phyloP scores from a whole-genome alignment of 2,888 invertebrate species.

The Mylabris sibirica region DNA sequence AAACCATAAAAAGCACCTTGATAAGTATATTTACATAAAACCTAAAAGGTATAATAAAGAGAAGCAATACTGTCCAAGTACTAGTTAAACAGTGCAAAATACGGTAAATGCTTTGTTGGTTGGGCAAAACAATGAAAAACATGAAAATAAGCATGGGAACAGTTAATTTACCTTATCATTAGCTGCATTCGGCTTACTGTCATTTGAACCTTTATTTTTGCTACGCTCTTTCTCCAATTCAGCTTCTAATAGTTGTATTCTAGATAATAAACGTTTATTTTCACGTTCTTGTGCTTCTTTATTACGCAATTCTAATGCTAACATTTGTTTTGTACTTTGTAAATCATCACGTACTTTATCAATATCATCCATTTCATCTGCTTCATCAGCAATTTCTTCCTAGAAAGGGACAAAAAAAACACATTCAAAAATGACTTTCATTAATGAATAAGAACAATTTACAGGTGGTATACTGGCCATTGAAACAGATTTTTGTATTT shows the following conservation, averaged over 20 bases:
- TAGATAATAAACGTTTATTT: constrained; percentile 81
- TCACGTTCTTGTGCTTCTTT: constrained; percentile 82
- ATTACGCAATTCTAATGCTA: constrained; percentile 84
- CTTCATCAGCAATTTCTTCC: constrained; percentile 64
- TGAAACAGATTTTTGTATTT: constrained; percentile 83
- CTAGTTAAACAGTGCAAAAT: too few relatives aligned
- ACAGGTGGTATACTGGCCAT: constrained; percentile 67
- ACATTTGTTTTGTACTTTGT: constrained; percentile 89
- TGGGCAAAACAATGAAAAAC: too few relatives aligned
- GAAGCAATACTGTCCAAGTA: too few relatives aligned
- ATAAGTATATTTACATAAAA: too few relatives aligned
- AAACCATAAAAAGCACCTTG: too few relatives aligned
- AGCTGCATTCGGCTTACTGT: constrained; percentile 43
- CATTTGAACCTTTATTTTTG: constrained; percentile 36
- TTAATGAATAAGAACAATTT: constrained; percentile 41
- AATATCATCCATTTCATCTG: constrained; percentile 90
- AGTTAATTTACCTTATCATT: constrained; percentile 53
- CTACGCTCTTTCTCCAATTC: constrained; percentile 78
- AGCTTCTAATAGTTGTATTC: constrained; percentile 81
- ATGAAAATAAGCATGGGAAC: too few relatives aligned
- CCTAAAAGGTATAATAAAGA: too few relatives aligned
- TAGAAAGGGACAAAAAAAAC: constrained; percentile 24
- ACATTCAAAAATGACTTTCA: constrained; percentile 6
- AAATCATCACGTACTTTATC: constrained; percentile 90
- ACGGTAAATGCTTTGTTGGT: too few relatives aligned